Base-by-base conservation (phyloP, 2,888 invertebrate genomes). In the Cryptosula pallasiana region DNA sequence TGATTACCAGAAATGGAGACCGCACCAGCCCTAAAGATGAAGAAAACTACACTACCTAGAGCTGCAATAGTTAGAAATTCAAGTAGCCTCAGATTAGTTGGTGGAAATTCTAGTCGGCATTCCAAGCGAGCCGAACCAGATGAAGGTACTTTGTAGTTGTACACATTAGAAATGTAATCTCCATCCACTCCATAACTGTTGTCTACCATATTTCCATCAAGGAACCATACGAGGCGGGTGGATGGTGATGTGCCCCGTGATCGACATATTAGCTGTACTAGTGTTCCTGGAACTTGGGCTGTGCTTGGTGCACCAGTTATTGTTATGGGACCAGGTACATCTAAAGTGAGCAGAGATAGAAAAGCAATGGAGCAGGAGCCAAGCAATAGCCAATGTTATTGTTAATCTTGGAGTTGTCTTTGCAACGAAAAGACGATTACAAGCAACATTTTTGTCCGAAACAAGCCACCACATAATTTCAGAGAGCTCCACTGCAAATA, bases 271-370 rank as follows among this genome's bases (percentile, higher is more conserved):
- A 63, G 63, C 27, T 9, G 25, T 34, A 63, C 3, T n/a, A 32
- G 5, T 29, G 63, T 63, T 9, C 63, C 63, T 9, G 63, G 29
- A 25, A 63, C 63, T 27, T 63, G 63, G 63, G 63, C 63, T 13
- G 9, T 25, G 5, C 27, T 27, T 29, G 63, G 34, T 32, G 27
- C 13, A 1, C 63, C 63, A 29, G 63, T 32, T 27, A 63, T 63
- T 27, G 20, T 20, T 63, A 27, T 27, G 2, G 27, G 25, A 27
- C 32, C 63, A 13, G 63, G 63, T 34, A 5, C 25, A 9, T 57
- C 57, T 57, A 57, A 23, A 57, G 9, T 45, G 20, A 20, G 25
- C 57, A 57, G 13, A 23, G 57, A 23, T 5, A 57, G 5, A 57
- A 9, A 57, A 25, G 57, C 25, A 5, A 25, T 57, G 20, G n/a